Evolutionary conservation across 2,888 invertebrate species (phyloP).

Genomic region (Gortyna flavago): DNA sequence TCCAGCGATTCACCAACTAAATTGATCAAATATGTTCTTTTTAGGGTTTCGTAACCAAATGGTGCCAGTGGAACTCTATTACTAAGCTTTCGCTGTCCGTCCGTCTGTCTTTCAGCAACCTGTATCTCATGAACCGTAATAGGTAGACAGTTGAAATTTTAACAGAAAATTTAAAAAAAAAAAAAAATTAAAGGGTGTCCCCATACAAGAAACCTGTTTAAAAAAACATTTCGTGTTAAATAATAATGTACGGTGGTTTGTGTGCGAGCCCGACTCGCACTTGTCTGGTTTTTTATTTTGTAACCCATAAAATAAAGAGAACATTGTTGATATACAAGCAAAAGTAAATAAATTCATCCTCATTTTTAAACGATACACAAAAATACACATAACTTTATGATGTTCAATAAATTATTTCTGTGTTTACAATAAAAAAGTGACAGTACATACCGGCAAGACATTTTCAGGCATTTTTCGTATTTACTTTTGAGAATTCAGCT

Average conservation of each 20-base stretch:
- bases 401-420: not conserved
- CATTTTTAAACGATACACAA: not conserved
- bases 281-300: no score
- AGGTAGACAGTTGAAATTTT: no score
- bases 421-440: not conserved
- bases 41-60: not conserved
- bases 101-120: no score
- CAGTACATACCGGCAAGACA: not conserved
- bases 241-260: no score
- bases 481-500: not conserved
- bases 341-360: not conserved
- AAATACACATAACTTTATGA: not conserved
- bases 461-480: not conserved
- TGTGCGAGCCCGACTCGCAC: no score
- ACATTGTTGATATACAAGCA: not conserved
- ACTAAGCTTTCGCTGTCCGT: no score
- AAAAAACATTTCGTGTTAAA: no score
- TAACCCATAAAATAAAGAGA: not conserved
- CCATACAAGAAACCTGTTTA: no score
- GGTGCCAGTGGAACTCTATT: no score
- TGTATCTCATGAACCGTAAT: no score
- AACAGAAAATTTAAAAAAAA: no score
- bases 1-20: not conserved
- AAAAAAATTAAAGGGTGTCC: no score
- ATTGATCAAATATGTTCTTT: not conserved